phyloP scores from a whole-genome alignment of 2,113 vertebrate species.

The Cyrtonyx montezumae region DNA sequence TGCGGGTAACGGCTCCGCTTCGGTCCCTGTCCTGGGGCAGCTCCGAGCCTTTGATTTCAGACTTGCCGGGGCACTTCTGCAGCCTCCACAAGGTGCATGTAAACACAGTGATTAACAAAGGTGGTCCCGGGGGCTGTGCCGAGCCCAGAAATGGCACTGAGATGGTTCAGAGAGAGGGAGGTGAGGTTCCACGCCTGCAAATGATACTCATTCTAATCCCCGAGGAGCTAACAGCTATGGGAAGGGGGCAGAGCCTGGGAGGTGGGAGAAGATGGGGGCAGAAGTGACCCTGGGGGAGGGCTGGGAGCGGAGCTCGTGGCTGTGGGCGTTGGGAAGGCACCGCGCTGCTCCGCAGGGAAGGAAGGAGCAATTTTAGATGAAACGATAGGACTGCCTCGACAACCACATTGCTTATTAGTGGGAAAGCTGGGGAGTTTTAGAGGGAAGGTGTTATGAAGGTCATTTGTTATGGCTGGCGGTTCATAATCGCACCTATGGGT shows the following conservation, averaged over 20 bases:
- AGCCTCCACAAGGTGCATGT: background rate
- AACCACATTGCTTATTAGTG: background rate
- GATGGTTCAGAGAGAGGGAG: background rate
- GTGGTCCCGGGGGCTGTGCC: background rate
- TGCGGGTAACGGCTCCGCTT: background rate
- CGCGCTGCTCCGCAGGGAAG: background rate
- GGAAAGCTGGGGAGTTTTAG: background rate
- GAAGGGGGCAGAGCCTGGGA: background rate
- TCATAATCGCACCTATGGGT: background rate
- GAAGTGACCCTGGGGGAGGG: background rate
- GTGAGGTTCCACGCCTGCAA: background rate
- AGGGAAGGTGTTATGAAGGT: constrained; percentile 14
- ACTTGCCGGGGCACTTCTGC: constrained; percentile 34
- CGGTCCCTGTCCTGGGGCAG: constrained; percentile 23
- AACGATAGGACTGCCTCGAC: background rate
- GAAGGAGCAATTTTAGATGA: background rate
- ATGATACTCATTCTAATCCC: background rate
- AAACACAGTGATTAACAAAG: background rate
- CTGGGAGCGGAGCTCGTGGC: background rate
- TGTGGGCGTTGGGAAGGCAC: background rate
- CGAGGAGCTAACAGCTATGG: background rate
- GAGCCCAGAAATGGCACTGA: background rate
- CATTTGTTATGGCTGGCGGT: background rate
- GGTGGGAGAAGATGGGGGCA: background rate
- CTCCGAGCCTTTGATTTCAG: constrained; percentile 44